Percentiles rank a stretch among this genome's conserved stretches.
phyloP scores from a whole-genome alignment of 2,888 invertebrate species.

The Druceiella hillmani region DNA sequence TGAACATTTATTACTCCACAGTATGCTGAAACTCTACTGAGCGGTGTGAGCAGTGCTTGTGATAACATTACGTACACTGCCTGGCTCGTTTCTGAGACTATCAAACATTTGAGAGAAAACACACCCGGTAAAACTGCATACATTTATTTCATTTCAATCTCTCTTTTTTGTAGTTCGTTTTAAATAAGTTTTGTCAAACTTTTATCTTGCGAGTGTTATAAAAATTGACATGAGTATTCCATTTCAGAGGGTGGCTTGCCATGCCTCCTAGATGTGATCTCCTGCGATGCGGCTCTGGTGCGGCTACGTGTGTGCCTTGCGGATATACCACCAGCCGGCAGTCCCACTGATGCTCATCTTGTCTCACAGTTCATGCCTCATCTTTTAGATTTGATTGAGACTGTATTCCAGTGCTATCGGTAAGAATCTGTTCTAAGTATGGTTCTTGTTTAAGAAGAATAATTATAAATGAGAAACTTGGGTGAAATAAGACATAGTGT shows the following conservation, averaged over 20 bases:
- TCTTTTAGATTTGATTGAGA: constrained; percentile 59
- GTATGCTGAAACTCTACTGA: constrained; percentile 65
- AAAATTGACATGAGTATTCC: too few species aligned
- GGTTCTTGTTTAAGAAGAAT: too few species aligned
- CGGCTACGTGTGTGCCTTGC: constrained; percentile 62
- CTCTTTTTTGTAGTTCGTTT: constrained; percentile 18
- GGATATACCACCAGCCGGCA: constrained; percentile 33
- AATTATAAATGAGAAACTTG: too few species aligned
- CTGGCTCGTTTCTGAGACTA: constrained; percentile 46
- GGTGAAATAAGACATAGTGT: too few species aligned
- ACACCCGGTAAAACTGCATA: constrained; percentile 39
- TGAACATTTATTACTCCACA: too few species aligned
- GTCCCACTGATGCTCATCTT: constrained; percentile 32
- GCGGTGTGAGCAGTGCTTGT: constrained; percentile 66
- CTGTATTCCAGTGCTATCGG: constrained; percentile 58
- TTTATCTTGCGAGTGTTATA: neutral
- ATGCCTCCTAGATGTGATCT: constrained; percentile 65
- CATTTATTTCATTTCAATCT: neutral
- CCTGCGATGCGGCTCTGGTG: constrained; percentile 71
- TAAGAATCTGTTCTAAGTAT: too few species aligned
- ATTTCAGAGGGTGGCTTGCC: constrained; percentile 54
- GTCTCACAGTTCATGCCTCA: constrained; percentile 62
- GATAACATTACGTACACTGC: constrained; percentile 50
- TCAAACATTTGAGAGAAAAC: constrained; percentile 44
- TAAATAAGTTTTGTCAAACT: neutral